Evolutionary conservation across 92 coral and sea anemone genomes (phyloP).

Genomic region (Porites lobata): DNA sequence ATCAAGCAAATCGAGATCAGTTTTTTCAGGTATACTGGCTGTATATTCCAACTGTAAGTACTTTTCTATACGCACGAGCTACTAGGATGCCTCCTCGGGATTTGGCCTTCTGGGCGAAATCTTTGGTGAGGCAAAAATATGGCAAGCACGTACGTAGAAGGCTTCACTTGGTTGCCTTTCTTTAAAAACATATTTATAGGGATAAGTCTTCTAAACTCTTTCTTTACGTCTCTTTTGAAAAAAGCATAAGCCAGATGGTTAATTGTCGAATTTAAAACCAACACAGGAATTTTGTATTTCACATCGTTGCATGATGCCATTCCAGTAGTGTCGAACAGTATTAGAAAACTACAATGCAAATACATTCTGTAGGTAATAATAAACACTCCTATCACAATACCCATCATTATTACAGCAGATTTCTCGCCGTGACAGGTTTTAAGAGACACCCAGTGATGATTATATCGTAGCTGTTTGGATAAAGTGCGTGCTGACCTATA

Average conservation of each 20-base stretch:
- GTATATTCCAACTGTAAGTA: no score
- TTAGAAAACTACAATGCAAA: neutral
- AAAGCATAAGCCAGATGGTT: conserved; percentile 1
- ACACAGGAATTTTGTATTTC: conserved; percentile 2
- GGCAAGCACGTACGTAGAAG: neutral
- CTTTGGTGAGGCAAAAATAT: no score
- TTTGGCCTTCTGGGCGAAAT: no score
- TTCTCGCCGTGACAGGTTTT: neutral
- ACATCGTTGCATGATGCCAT: neutral
- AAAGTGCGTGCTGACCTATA: neutral
- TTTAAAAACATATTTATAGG: neutral
- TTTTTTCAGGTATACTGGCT: no score
- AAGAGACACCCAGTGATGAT: neutral
- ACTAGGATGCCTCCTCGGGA: no score
- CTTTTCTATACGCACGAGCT: no score
- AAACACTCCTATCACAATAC: neutral
- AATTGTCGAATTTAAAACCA: conserved; percentile 7
- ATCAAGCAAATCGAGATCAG: no score
- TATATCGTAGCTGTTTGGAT: conserved; percentile 13
- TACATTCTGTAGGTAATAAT: neutral
- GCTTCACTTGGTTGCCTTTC: neutral
- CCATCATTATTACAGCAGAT: neutral
- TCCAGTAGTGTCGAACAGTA: neutral
- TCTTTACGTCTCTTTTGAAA: conserved; percentile 1
- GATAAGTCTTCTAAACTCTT: neutral